A percentile compares a stretch with the other conserved stretches of the same genome.
phyloP scores from a whole-genome alignment of 2,797 vertebrate species.

The Eidolon dupreanum region DNA sequence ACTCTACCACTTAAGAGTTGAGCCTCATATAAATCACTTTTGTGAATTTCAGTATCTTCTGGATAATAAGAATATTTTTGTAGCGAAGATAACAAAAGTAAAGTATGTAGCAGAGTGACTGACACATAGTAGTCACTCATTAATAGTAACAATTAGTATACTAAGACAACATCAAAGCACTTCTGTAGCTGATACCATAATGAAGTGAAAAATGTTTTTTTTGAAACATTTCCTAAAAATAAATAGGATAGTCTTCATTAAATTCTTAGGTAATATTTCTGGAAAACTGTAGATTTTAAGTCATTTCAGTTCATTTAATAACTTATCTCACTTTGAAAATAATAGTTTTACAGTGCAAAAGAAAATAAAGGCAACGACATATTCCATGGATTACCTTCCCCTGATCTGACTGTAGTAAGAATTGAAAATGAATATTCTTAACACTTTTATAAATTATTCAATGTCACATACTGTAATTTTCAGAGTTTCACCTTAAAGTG shows the following conservation, averaged over 20 bases:
- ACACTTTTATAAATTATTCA: slow-evolving; percentile 41
- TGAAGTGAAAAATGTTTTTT: neutral
- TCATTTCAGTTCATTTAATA: slow-evolving; percentile 2
- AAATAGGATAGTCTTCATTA: neutral
- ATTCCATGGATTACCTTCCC: neutral
- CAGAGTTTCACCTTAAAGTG: slow-evolving; percentile 21
- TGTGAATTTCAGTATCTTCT: neutral
- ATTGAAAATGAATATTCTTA: slow-evolving; percentile 30
- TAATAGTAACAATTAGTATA: neutral
- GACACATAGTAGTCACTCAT: neutral
- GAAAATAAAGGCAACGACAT: neutral
- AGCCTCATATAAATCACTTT: neutral
- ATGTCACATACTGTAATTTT: neutral
- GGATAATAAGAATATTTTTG: neutral
- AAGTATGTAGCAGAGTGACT: neutral
- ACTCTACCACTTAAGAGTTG: neutral
- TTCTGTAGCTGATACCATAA: neutral
- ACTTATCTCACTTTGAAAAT: slow-evolving; percentile 12
- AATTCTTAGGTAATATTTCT: neutral
- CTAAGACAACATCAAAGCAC: neutral
- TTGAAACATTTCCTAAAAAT: neutral
- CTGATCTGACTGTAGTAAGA: neutral
- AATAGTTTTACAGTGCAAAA: neutral
- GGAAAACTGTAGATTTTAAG: neutral
- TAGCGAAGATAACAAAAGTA: neutral